Evolutionary conservation across 1,140 invertebrate genomes (phyloP).

Genomic region (Temnothorax nylanderi): DNA sequence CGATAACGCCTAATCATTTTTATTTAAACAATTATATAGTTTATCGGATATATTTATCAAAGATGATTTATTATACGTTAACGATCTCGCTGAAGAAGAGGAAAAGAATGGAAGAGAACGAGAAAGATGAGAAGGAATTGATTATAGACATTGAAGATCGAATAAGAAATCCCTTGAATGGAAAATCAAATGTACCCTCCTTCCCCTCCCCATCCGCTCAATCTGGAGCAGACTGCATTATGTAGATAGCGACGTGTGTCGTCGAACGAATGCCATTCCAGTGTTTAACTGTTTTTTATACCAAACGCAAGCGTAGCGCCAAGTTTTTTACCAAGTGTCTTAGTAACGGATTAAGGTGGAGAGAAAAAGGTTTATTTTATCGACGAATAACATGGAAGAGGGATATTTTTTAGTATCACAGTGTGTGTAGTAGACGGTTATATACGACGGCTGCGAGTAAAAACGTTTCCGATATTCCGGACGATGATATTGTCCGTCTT

Average conservation of each 20-base stretch:
- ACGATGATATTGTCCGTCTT: neutral
- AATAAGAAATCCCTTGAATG: constrained; percentile 28
- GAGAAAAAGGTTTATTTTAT: constrained; percentile 71
- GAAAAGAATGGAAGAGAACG: neutral
- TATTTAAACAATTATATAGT: constrained; percentile 84
- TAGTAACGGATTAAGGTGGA: constrained; percentile 71
- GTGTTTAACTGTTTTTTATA: constrained; percentile 82
- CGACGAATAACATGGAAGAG: constrained; percentile 54
- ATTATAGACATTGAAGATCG: neutral
- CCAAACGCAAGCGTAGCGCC: constrained; percentile 79
- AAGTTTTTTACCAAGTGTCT: constrained; percentile 83
- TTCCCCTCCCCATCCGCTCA: constrained; percentile 5
- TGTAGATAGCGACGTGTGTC: constrained; percentile 73
- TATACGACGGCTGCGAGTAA: neutral
- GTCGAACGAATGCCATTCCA: constrained; percentile 80
- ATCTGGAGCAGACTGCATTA: constrained; percentile 72
- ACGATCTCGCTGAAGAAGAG: constrained; percentile 67
- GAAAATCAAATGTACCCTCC: constrained; percentile 59
- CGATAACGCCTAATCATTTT: constrained; percentile 49
- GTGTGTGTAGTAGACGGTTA: neutral
- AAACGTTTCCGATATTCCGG: constrained; percentile 8
- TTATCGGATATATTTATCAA: constrained; percentile 84
- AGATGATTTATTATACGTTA: constrained; percentile 83
- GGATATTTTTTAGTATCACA: constrained; percentile 53
- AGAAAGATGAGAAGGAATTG: constrained; percentile 9